Percentiles rank a stretch among this genome's conserved stretches.
phyloP scores from a whole-genome alignment of 1,140 invertebrate genomes.

The Pachypeltis micranthus region DNA sequence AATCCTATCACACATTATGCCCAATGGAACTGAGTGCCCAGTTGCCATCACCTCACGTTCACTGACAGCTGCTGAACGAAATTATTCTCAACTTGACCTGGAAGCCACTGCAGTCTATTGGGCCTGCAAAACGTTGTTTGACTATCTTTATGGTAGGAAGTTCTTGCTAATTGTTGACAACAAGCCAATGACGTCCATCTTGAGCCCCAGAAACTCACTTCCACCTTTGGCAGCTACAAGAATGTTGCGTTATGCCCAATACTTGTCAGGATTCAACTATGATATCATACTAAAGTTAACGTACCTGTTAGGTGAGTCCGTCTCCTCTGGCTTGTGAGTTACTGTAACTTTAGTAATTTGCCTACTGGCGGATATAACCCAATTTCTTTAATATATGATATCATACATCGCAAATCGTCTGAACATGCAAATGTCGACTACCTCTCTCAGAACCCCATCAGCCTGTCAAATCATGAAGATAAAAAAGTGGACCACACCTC shows the following conservation, averaged over 20 bases:
- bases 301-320: no score
- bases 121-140: conserved; percentile 33
- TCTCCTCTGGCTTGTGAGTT: no score
- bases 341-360: no score
- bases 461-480: no score
- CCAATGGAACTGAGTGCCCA: conserved; percentile 15
- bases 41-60: conserved; percentile 34
- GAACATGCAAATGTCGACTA: no score
- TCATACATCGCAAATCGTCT: no score
- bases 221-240: background rate
- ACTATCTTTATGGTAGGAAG: conserved; percentile 35
- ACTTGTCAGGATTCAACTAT: background rate
- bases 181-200: conserved; percentile 35
- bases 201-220: conserved; percentile 22
- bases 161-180: conserved; percentile 40
- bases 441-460: no score
- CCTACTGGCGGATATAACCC: no score
- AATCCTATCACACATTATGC: no score
- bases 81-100: conserved; percentile 39
- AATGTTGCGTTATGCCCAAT: background rate
- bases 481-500: no score
- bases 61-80: conserved; percentile 31
- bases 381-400: no score
- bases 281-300: no score
- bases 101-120: conserved; percentile 39